Evolutionary conservation across 2,888 invertebrate genomes (phyloP).

Genomic region (Molanna angustata): DNA sequence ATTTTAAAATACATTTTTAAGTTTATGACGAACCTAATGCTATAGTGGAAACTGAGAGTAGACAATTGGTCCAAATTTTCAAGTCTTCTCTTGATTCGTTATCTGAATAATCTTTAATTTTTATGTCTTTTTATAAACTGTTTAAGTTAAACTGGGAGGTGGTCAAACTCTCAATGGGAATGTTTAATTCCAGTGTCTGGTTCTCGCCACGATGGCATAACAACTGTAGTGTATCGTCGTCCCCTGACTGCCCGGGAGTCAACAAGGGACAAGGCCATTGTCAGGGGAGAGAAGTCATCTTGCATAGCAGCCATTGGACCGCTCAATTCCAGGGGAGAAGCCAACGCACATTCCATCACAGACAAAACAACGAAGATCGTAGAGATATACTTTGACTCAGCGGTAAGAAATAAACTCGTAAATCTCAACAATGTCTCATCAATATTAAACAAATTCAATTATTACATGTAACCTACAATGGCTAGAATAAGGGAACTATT

Average conservation of each 20-base stretch:
- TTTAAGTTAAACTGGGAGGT: no score
- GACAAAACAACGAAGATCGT: constrained; percentile 71
- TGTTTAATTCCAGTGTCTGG: constrained; percentile 56
- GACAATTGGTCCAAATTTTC: no score
- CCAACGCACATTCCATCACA: constrained; percentile 76
- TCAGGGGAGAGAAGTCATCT: constrained; percentile 65
- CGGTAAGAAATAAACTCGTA: constrained; percentile 46
- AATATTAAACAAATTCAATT: no score
- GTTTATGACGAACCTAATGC: no score
- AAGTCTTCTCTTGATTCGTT: neutral
- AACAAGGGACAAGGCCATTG: constrained; percentile 66
- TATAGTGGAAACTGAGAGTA: no score
- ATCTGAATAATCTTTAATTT: neutral
- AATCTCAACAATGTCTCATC: no score
- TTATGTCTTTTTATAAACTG: neutral
- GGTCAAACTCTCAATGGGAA: no score
- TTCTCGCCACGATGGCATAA: constrained; percentile 73
- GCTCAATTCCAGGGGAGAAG: constrained; percentile 74
- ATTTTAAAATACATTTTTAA: no score
- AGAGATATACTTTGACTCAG: constrained; percentile 73
- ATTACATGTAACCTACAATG: no score
- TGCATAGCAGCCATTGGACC: constrained; percentile 88
- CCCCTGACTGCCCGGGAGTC: constrained; percentile 75
- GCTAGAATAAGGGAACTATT: no score
- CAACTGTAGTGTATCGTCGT: constrained; percentile 74